Evolutionary conservation across 2,888 invertebrate species (phyloP), one percentile per base, ranked within the genome.

Genomic region (Phania funesta): DNA sequence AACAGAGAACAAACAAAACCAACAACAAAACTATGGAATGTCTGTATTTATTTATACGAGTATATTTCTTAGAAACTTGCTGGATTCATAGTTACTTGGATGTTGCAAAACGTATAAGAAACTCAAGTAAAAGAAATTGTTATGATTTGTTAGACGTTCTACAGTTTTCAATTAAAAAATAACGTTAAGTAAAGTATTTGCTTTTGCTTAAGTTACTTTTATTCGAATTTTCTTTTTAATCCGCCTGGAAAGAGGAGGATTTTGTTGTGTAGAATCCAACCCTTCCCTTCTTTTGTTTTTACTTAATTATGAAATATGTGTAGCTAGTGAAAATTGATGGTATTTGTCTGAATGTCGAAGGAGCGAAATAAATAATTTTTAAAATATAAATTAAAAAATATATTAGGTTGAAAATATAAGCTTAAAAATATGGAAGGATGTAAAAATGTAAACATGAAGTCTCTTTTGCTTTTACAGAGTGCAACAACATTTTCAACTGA

Each of bases 91-190:
- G 35, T 26, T 38, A 54, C 35, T 18, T 38, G 38, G 9, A 13
- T 13, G 6, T 20, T 35, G 46, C 32, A 70, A 46, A 58, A 71
- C 48, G 71, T 71, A 48, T 3, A 16, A 16, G 7, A 41, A 29
- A 22, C 8, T 20, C 9, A 13, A 38, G 16, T 1, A 41, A 29
- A 58, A 18, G 20, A 54, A 41, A 35, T 48, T 48, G 64, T 70
- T 75, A 80, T 80, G 75, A 75, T 80, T 75, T 80, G 80, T 75
- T 75, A 56, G 46, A 64, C 54, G 22, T 56, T 80, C n/a, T 64
- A 56, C 24, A 70, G 68, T 80, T 80, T 80, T 75, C 80, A 80
- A 75, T 80, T 80, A 70, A 75, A 74, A 80, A 70, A 41, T 70
- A 65, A 46, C 52, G 32, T 68, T 68, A 52, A 60, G 52, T 35